A percentile compares a stretch with the other conserved stretches of the same genome.
Evolutionary conservation across 2,888 invertebrate species (phyloP).

Genomic region (Leucophora obtusa): DNA sequence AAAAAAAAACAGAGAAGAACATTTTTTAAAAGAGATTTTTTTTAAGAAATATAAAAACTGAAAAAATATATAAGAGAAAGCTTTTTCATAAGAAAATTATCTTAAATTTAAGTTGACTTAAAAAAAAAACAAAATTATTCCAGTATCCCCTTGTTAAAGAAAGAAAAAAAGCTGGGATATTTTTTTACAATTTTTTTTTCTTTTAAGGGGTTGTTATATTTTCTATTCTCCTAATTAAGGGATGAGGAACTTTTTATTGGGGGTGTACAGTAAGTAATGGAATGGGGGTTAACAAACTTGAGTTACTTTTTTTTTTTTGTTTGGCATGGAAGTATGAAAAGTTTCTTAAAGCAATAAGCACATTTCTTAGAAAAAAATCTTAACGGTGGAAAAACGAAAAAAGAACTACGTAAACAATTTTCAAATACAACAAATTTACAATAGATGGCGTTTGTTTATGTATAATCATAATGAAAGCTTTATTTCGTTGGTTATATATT

Average conservation of each 20-base stretch:
- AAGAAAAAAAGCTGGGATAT: constrained; percentile 57
- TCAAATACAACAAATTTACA: constrained; percentile 25
- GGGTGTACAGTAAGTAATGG: not conserved
- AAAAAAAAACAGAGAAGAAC: constrained; percentile 23
- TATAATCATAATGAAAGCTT: constrained; percentile 50
- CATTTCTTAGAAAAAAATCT: constrained; percentile 38
- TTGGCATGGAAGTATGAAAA: constrained; percentile 28
- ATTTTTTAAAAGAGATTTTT: constrained; percentile 15
- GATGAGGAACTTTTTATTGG: constrained; percentile 66
- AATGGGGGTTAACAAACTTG: constrained; percentile 41
- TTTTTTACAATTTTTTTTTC: constrained; percentile 56
- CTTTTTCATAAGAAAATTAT: constrained; percentile 58
- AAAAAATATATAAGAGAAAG: constrained; percentile 30
- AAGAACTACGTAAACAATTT: not conserved
- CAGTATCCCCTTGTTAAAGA: constrained; percentile 27
- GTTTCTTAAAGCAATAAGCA: constrained; percentile 54
- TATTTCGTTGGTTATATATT: not conserved
- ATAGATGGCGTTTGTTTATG: constrained; percentile 62
- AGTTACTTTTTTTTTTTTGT: constrained; percentile 44
- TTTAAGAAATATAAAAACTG: constrained; percentile 2
- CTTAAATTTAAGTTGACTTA: constrained; percentile 23
- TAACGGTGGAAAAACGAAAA: constrained; percentile 15
- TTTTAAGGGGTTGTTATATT: constrained; percentile 48
- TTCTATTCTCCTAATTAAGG: constrained; percentile 39
- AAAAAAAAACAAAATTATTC: constrained; percentile 15